Conservation (phyloP, 2,113 vertebrate species). For the Amphiprion ocellaris region DNA sequence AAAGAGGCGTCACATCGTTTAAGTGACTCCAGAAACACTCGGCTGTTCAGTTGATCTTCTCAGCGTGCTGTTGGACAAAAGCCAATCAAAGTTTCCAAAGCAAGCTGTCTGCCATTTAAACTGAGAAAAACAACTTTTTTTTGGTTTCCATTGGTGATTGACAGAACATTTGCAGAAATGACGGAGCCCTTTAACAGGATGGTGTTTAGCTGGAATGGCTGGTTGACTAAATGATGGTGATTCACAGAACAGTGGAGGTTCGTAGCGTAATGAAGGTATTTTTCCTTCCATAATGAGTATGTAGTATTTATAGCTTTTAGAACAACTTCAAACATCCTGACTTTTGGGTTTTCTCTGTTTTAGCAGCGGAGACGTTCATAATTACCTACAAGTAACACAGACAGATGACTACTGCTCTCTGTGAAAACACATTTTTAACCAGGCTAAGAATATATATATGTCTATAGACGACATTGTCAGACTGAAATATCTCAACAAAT, state of each 20-base stretch:
- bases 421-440: no score
- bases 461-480: no score
- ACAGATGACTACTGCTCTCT: not conserved
- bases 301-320: not conserved
- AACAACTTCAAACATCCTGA: constrained; percentile 4
- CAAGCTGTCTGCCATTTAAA: constrained; percentile 9
- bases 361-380: not conserved
- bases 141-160: not conserved
- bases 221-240: not conserved
- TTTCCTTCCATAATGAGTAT: not conserved
- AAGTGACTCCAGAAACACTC: constrained; percentile 33
- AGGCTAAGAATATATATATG: no score
- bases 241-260: constrained; percentile 2
- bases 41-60: constrained; percentile 4
- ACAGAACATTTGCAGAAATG: constrained; percentile 5
- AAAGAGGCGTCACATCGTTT: not conserved
- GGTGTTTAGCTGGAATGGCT: constrained; percentile 34
- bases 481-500: no score
- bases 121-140: not conserved
- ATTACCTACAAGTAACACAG: constrained; percentile 9
- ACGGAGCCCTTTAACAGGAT: not conserved
- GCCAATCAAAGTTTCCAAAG: constrained; percentile 9
- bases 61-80: constrained; percentile 1
- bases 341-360: constrained; percentile 2
- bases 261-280: not conserved